A percentile compares a stretch with the other conserved stretches of the same genome.
Evolutionary conservation across 2,888 invertebrate species (phyloP).

Genomic region (Gymnocheta viridis): DNA sequence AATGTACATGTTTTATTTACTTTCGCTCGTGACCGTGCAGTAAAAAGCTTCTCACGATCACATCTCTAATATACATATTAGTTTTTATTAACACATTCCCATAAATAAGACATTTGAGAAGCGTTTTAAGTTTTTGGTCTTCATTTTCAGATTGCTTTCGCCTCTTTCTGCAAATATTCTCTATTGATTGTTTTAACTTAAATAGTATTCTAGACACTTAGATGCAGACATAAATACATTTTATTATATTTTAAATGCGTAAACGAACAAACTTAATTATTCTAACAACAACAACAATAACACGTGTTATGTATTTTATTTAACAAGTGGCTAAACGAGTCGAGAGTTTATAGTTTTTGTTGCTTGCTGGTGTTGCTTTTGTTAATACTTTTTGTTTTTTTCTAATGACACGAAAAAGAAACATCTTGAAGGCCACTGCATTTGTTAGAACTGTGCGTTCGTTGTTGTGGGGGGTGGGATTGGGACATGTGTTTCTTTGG

Average conservation of each 20-base stretch:
- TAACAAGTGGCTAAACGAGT: slow-evolving; percentile 54
- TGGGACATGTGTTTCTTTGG: not conserved
- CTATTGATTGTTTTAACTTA: not conserved
- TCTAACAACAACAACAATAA: not conserved
- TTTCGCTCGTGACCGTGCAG: no score
- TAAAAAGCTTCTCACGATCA: not conserved
- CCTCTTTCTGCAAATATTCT: not conserved
- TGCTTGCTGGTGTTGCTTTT: not conserved
- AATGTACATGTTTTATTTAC: no score
- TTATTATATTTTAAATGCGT: not conserved
- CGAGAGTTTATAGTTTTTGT: not conserved
- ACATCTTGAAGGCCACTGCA: slow-evolving; percentile 49
- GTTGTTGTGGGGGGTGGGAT: not conserved
- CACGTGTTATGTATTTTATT: slow-evolving; percentile 53
- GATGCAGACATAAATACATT: not conserved
- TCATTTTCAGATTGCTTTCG: not conserved
- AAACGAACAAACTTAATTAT: not conserved
- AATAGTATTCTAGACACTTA: not conserved
- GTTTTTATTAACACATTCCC: not conserved
- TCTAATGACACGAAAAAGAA: slow-evolving; percentile 11
- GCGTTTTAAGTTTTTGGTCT: not conserved
- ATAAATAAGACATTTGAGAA: not conserved
- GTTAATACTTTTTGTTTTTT: no score
- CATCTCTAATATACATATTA: not conserved
- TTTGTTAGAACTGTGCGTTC: slow-evolving; percentile 18